Percentiles rank a stretch among this genome's conserved stretches.
Conservation (phyloP, 2,888 invertebrate species). For the Athrips mouffetella region DNA sequence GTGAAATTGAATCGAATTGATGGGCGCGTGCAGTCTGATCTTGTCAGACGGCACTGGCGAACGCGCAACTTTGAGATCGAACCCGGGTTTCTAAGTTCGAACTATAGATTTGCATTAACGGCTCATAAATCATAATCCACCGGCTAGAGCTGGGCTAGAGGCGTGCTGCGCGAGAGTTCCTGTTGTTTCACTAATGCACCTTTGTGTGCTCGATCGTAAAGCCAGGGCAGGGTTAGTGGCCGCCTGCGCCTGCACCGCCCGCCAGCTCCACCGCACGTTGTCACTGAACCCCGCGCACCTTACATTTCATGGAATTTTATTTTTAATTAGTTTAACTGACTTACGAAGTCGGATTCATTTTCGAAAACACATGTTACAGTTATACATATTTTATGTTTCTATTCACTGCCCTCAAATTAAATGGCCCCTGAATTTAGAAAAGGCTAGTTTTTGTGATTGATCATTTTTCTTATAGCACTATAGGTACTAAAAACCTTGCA, state of each 20-base stretch:
- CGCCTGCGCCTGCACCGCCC: conserved; percentile 18
- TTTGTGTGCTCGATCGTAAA: conserved; percentile 56
- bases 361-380: too few species aligned
- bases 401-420: too few species aligned
- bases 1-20: conserved; percentile 51
- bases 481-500: too few species aligned
- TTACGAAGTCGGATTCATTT: too few species aligned
- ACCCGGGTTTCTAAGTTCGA: conserved; percentile 49
- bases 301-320: conserved; percentile 30
- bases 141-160: conserved; percentile 34
- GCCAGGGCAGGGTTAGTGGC: conserved; percentile 40
- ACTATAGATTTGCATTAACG: conserved; percentile 64
- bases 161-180: conserved; percentile 48
- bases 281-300: conserved; percentile 32
- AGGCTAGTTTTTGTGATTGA: too few species aligned
- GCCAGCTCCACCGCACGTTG: conserved; percentile 37
- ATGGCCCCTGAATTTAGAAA: too few species aligned
- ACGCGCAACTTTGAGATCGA: conserved; percentile 36
- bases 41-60: conserved; percentile 35
- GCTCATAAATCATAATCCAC: conserved; percentile 64
- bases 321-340: conserved; percentile 36
- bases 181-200: conserved; percentile 62
- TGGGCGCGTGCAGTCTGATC: conserved; percentile 38
- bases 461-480: too few species aligned
- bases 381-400: too few species aligned